These are phyloP conservation scores for Tragopan temminckii DNA, from an alignment of 2,797 vertebrate genomes.

Conservation along the genomic window DNA sequence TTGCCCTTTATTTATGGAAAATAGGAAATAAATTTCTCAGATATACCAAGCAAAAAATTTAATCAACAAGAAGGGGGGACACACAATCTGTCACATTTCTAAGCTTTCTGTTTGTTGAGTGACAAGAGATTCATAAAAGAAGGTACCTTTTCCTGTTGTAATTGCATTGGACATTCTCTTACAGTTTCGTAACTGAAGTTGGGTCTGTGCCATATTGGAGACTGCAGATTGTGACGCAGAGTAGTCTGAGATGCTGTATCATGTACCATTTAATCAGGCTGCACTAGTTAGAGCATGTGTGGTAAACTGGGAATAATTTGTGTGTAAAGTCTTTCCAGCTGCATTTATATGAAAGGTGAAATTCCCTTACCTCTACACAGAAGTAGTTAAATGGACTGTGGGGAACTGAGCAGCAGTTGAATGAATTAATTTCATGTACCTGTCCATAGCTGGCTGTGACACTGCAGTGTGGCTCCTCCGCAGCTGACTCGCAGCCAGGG, in stretches of 20 bases:
- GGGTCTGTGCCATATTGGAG: constrained; percentile 42
- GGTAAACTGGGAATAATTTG: constrained; percentile 69
- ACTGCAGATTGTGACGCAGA: constrained; percentile 12
- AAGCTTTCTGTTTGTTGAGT: not conserved
- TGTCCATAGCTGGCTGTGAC: constrained; percentile 54
- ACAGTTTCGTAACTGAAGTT: not conserved
- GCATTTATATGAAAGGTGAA: constrained; percentile 66
- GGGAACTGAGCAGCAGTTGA: constrained; percentile 57
- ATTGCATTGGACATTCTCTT: not conserved
- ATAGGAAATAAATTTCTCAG: not conserved
- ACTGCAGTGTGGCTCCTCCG: not conserved
- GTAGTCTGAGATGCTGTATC: constrained; percentile 51
- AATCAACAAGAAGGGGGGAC: not conserved
- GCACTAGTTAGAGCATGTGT: constrained; percentile 46
- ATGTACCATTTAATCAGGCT: constrained; percentile 69
- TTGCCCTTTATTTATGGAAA: not conserved
- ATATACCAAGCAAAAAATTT: not conserved
- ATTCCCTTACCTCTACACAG: constrained; percentile 36
- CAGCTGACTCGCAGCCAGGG: constrained; percentile 46
- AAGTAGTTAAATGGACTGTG: constrained; percentile 64
- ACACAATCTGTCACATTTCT: not conserved
- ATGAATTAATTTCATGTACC: constrained; percentile 68
- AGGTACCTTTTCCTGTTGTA: not conserved
- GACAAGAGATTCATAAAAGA: not conserved
- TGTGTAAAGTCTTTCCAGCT: constrained; percentile 63